Evolutionary conservation across 2,797 vertebrate genomes (phyloP), one percentile per base, ranked within the genome.

Genomic region (Melanotaenia nigrans): DNA sequence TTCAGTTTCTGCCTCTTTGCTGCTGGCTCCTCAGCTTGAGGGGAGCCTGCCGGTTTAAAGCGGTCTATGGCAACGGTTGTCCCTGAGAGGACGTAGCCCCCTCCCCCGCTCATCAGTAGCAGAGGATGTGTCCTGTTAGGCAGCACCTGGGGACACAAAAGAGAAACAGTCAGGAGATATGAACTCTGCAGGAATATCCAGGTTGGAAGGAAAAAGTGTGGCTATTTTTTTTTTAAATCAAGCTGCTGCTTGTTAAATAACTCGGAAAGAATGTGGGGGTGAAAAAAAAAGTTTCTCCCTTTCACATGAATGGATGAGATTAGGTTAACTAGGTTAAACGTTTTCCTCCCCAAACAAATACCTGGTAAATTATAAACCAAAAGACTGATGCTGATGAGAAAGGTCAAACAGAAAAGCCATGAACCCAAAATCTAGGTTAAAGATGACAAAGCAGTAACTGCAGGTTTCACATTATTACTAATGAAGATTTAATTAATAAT

Each of bases 61-160:
- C 25, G 78, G 63, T 96, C 94, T 42, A 62, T 57, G 68, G 91
- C 59, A 0, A 99, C 96, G 0, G 96, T 99, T 51, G 93, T 97
- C 40, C 98, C 98, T 4, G 97, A 96, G 5, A 99, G 95, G 55
- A 99, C 86, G 90, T 97, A 99, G 2, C 98, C 98, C 13, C 97
- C 96, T 0, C 96, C 96, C 12, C 97, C 96, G 0, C 97, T 99
- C 96, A 99, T 99, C 71, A 96, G 93, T 60, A 99, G 92, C 84
- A 96, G 87, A 4, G 98, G 98, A 88, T 98, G 98, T 55, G 97
- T 99, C 89, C 98, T 94, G 89, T 99, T 96, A 4, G 97, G 96
- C 87, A 99, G 89, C 73, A 99, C 96, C 98, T 99, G 32, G 40
- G 40, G 85, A 61, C 22, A 24, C 22, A 4, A 32, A 32, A 78